Evolutionary conservation across 35 echinoderm and acorn worm genomes (phyloP), one percentile per base, ranked within the genome.

Genomic region (Eucidaris tribuloides): DNA sequence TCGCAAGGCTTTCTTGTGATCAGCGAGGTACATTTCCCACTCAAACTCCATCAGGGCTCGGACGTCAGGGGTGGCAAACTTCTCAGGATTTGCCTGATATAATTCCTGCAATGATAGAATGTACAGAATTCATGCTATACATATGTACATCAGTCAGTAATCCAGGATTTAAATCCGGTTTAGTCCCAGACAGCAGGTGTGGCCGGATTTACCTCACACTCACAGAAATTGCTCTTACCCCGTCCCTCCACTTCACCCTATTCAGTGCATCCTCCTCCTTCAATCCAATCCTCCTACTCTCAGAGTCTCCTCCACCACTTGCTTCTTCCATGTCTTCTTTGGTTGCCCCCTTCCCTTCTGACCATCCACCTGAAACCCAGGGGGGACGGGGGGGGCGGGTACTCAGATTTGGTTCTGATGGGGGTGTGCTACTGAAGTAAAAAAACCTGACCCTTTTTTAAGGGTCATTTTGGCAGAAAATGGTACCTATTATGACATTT

Each of bases 1-100:
- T 71, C 79, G 80, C 41, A 90, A 38, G 13, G 82, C 83, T 33
- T 98, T 92, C 74, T 56, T 88, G 35, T 98, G 70, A 59, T 90
- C 86, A 15, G 85, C 83, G 7, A 92, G 62, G 49, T 89, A 98
- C 50, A 90, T 19, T 7, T 90, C 72, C 95, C 95, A 98, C 27
- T 92, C 90, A 93, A 98, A 98, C 57, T 98, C 95, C 3, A 98
- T 59, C 2, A 98, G 56, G 42, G 82, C 90, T 83, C 27, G 9
- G 17, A 89, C 76, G 7, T 83, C 44, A 29, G 95, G 95, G 41
- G 87, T 65, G 20, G 40, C 34, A 79, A 93, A 98, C 49, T 93
- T 93, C 19, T 89, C 82, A 33, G 83, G 63, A 46, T 90, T 88
- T 19, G 46, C 83, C 19, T 86, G 82, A 46, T 80, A 86, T 35